A percentile compares a stretch with the other conserved stretches of the same genome.
Conservation (phyloP, 2,797 vertebrate genomes). For the Pseudotriccus pelzelni region DNA sequence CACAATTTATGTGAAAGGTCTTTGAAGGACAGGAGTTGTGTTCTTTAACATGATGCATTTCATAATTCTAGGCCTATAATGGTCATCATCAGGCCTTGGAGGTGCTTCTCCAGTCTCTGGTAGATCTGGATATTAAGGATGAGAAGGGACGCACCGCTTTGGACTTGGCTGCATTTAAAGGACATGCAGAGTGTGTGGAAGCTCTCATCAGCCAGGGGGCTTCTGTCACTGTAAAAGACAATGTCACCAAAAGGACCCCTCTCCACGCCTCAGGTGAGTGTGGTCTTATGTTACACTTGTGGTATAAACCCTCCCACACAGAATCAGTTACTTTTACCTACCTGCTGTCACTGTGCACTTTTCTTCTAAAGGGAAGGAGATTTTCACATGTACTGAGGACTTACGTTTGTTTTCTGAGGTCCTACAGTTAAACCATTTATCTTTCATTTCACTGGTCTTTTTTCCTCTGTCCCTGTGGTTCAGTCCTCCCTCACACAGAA, state of each 20-base stretch:
- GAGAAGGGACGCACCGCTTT: constrained; percentile 89
- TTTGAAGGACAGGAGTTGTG: background rate
- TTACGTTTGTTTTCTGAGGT: background rate
- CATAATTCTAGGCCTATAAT: constrained; percentile 86
- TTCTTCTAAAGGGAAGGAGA: background rate
- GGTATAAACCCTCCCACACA: background rate
- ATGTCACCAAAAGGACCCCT: constrained; percentile 83
- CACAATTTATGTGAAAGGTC: background rate
- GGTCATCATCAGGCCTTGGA: constrained; percentile 95
- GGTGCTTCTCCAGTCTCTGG: constrained; percentile 87
- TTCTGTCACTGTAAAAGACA: constrained; percentile 85
- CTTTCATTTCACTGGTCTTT: background rate
- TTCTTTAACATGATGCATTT: background rate
- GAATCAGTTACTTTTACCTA: background rate
- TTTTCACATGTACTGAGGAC: background rate
- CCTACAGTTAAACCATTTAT: background rate
- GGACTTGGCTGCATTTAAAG: constrained; percentile 89
- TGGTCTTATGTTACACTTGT: background rate
- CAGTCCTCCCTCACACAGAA: background rate
- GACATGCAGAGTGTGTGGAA: constrained; percentile 90
- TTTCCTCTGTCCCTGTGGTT: background rate
- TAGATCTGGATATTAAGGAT: constrained; percentile 90
- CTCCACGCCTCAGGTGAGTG: constrained; percentile 89
- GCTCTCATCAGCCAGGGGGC: constrained; percentile 92
- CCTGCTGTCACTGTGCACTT: rapidly evolving